These are phyloP conservation scores for Melipona bicolor DNA, from an alignment of 2,888 invertebrate genomes.

Conservation along the genomic window DNA sequence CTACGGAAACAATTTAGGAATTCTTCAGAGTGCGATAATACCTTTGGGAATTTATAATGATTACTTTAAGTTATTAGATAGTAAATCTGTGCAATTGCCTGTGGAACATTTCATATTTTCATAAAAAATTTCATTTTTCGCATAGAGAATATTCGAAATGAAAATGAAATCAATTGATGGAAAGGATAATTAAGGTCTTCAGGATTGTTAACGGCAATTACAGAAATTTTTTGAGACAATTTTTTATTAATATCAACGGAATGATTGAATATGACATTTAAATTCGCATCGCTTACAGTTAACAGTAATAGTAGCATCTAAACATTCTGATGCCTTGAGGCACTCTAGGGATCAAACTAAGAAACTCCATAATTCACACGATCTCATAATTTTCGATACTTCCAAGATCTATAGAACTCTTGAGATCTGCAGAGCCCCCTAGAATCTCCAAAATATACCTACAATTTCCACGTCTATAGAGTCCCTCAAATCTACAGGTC, in stretches of 20 bases:
- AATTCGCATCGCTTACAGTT: no score
- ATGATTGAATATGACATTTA: no score
- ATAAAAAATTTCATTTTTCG: background rate
- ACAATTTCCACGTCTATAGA: background rate
- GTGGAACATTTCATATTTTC: background rate
- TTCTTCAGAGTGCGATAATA: background rate
- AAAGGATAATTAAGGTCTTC: background rate
- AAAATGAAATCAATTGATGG: background rate
- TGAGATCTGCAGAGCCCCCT: background rate
- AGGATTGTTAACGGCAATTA: no score
- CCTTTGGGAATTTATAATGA: background rate
- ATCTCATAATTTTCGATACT: background rate
- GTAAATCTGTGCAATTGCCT: background rate
- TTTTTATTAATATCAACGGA: no score
- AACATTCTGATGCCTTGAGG: no score
- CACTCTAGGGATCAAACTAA: no score
- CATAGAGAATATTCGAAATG: background rate
- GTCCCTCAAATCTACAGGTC: background rate
- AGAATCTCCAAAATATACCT: background rate
- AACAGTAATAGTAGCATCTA: no score
- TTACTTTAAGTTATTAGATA: background rate
- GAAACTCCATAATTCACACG: background rate
- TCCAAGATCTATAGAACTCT: background rate
- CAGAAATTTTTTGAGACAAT: no score
- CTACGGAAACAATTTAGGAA: background rate